Base-by-base conservation (phyloP, 2,888 invertebrate genomes). In the Eristalinus aeneus region DNA sequence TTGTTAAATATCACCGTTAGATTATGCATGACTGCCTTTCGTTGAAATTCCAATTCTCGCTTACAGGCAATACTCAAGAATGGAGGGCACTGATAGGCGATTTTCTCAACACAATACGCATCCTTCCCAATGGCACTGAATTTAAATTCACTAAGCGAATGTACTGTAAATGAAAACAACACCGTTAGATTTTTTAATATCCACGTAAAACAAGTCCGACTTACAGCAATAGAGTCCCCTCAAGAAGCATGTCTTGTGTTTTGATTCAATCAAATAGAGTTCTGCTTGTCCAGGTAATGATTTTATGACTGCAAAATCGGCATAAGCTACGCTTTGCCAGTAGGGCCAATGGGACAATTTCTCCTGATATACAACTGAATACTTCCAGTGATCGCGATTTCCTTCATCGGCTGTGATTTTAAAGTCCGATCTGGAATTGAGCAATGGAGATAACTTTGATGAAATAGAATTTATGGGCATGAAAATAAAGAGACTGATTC, bases 351-450 rank as follows among this genome's bases (percentile, higher is more conserved):
- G 94, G 1, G 95, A 94, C 60, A 96, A 92, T 88, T 93, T 93
- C 90, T 96, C 96, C 3, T 90, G 94, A 89, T 96, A 96, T 82
- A 93, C 90, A 0, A 94, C 95, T 0, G 94, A 93, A 89, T 96
- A 96, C 88, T 94, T 94, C 96, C 96, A 96, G 88, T 95, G 94
- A 64, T 95, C 94, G 88, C 94, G 94, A 90, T 95, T 94, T 2
- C 95, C 95, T 86, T 94, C 94, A 90, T 96, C 96, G 0, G 93
- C 92, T 0, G 94, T 91, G 60, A 96, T 94, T 88, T 93, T 93
- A 89, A 96, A 96, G 89, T 94, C 93, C 20, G 94, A 91, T 89
- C 96, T 96, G 88, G 76, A 91, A 85, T 83, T 46, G 23, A 39
- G 8, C 2, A 67, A 58, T n/a, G n/a, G 16, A 34, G 22, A 12